Evolutionary conservation across 2,113 vertebrate species (phyloP), one percentile per base, ranked within the genome.

Genomic region (Parotia lawesii): DNA sequence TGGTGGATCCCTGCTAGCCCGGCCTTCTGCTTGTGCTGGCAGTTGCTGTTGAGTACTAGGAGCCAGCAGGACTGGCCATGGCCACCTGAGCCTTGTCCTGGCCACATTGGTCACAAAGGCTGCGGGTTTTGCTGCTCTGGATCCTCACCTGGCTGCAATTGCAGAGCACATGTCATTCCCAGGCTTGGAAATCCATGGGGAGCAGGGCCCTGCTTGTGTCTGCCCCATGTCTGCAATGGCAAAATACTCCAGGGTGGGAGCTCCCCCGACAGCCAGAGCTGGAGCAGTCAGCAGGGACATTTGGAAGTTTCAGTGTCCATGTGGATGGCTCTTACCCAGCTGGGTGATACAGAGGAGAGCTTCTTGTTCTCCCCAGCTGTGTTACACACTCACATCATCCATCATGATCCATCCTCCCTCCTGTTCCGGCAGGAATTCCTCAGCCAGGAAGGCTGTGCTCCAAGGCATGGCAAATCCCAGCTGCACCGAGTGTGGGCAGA

Each of bases 1-100:
- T 2, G 0, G 33, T 60, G 70, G 47, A 60, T 88, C 64, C 79
- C 91, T 58, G 37, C 86, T 80, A 54, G 45, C 51, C 58, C 29
- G 29, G 20, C 62, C 85, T 79, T 85, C 86, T 91, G 88, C 92
- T 82, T 48, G 61, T 82, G 53, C 86, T 83, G 80, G 35, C 6
- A 1, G 9, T 8, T 66, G 22, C n/a, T 76, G 45, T 27, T 57
- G 37, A 7, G 28, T 37, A 9, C 22, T 23, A 19, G 58, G 70
- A 71, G 13, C 48, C 62, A 79, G 37, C 35, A 69, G 31, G 33
- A 47, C 8, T 2, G 7, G 50, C 24, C 42, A 13, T 1, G 7
- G 31, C 25, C 45, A 12, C 10, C 54, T 83, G 54, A 79, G 42
- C 69, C 54, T 38, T 56, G 22, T 72, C 50, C 5, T 11, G 82